Conservation (phyloP, 2,888 invertebrate species). For the Cyaniris semiargus region DNA sequence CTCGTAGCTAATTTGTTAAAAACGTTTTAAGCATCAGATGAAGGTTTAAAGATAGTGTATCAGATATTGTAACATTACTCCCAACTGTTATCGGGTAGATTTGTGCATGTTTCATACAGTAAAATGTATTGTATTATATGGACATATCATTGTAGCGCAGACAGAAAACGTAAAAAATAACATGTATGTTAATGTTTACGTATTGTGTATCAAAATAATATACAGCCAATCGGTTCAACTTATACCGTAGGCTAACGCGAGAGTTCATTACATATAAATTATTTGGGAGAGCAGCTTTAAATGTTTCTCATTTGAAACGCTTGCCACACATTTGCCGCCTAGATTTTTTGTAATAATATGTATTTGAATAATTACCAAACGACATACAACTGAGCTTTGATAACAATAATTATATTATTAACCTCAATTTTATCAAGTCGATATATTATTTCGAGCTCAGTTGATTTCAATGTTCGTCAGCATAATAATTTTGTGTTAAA, state of each 20-base stretch:
- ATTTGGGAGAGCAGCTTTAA: neutral
- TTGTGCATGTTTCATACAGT: neutral
- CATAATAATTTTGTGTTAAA: slow-evolving; percentile 36
- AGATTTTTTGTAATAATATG: neutral
- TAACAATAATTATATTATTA: neutral
- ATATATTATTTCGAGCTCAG: neutral
- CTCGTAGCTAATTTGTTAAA: neutral
- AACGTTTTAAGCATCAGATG: neutral
- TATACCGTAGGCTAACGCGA: neutral
- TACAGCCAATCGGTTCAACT: too few species aligned
- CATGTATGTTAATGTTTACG: neutral
- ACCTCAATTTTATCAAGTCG: neutral
- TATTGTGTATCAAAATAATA: neutral
- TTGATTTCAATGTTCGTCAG: neutral
- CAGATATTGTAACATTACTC: neutral
- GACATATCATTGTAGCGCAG: slow-evolving; percentile 8
- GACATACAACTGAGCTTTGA: neutral
- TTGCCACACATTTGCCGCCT: neutral
- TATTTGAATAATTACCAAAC: neutral
- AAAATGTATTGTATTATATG: neutral
- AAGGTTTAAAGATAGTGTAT: neutral
- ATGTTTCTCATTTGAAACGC: neutral
- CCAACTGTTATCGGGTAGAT: neutral
- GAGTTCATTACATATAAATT: neutral
- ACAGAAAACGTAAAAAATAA: neutral